Evolutionary conservation across 2,797 vertebrate genomes (phyloP).

Genomic region (Epinephelus coioides): DNA sequence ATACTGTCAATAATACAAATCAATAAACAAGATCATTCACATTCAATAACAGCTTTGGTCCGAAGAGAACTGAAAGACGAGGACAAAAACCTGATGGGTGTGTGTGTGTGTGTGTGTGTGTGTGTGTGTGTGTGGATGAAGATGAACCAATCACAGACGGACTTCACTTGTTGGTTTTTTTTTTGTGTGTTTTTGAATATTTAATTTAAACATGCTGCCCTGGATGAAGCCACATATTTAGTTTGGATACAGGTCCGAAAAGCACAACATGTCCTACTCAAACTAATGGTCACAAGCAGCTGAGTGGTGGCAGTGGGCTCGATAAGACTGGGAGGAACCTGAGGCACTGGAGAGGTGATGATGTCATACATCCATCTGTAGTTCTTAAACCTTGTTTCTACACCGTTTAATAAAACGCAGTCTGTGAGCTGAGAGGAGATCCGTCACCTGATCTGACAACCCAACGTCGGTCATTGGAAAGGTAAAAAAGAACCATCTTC

Average conservation of each 20-base stretch:
- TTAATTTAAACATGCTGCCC: conserved; percentile 22
- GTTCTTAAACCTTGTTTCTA: neutral
- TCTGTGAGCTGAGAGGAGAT: neutral
- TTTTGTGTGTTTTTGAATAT: neutral
- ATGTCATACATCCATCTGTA: conserved; percentile 4
- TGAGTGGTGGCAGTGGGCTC: conserved; percentile 33
- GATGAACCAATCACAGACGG: conserved; percentile 8
- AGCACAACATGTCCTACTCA: conserved; percentile 27
- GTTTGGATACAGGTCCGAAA: conserved; percentile 20
- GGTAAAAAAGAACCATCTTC: neutral
- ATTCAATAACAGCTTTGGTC: conserved; percentile 77
- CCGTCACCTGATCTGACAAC: no score
- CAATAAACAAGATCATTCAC: conserved; percentile 46
- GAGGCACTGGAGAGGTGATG: conserved; percentile 55
- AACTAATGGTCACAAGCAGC: conserved; percentile 5
- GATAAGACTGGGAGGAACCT: conserved; percentile 28
- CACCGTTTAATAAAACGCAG: neutral
- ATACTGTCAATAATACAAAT: conserved; percentile 56
- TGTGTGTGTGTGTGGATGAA: neutral
- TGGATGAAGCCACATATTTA: conserved; percentile 15
- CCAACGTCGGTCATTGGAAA: no score
- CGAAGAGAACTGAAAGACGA: conserved; percentile 43
- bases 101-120: neutral
- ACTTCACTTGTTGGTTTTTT: conserved; percentile 5
- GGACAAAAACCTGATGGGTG: neutral